Evolutionary conservation across 2,113 vertebrate species (phyloP), one percentile per base, ranked within the genome.

Genomic region (Ceuthmochares aereus): DNA sequence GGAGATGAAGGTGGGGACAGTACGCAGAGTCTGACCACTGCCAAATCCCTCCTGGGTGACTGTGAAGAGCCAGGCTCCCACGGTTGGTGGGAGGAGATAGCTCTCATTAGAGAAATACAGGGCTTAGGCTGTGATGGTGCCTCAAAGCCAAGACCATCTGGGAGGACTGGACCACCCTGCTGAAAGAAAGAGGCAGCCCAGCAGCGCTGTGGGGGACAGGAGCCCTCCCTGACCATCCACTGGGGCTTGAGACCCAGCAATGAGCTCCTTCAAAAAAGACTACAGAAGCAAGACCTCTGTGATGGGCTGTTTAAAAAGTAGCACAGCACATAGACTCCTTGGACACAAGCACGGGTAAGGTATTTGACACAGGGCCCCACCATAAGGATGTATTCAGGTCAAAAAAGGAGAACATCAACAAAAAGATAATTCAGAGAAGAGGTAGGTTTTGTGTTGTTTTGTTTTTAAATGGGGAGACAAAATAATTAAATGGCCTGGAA

Each of bases 401-500:
- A 89, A 25, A 91, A 91, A 37, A 47, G 78, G 30, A 87, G 49
- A 95, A 68, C 43, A 34, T 22, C 32, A 40, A 54, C 17, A 8
- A 60, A 45, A 91, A 82, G 36, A 43, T 40, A 86, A 73, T 25
- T 72, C 66, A 84, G 74, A 45, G 40, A 74, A 87, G 59, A 67
- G 21, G 6, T 3, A 15, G 19, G 13, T 4, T 78, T 84, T 63
- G 54, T 34, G 52, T 30, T 45, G 78, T 69, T 94, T 92, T 87
- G 77, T 45, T 89, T 94, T 87, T 34, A 94, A 90, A 87, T 0
- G 54, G 81, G 82, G 67, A 86, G 52, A 55, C 63, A 54, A 90
- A 97, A 93, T 77, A 95, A 96, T 91, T 67, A 91, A 96, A 87
- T 68, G 69, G 82, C 70, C 92, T 93, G 76, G 89, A 96, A 97